Base-by-base conservation (phyloP, 2,888 invertebrate genomes). In the Elysia crispata region DNA sequence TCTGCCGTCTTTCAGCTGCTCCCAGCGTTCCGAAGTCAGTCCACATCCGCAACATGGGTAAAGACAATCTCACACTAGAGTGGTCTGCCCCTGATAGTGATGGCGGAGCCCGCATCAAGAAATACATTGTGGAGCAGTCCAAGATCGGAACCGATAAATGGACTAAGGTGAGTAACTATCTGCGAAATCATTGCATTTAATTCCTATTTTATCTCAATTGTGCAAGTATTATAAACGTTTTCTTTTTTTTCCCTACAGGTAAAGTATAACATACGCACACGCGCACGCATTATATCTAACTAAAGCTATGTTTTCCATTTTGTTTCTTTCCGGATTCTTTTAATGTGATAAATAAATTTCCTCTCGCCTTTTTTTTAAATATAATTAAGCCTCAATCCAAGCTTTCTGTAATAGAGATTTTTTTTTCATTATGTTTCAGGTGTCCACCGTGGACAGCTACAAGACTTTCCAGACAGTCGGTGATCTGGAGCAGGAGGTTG, bases 11-110 rank as follows among this genome's bases (percentile, higher is more conserved):
- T 54, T 13, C 78, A 90, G 90, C 85, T 85, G 86, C 82, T 1
- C 89, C 91, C 69, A 85, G 86, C 66, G 83, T 87, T 77, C 90
- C 91, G 33, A 83, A 85, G 73, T 86, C 86, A 67, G 80, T 90
- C 54, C 78, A 77, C 64, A 86, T 88, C 18, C 86, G 85, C 13
- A 84, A 87, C 28, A 85, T 89, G 1, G 82, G 83, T 33, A 85
- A 86, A 73, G 87, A 88, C 49, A 83, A 85, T 23, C 84, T 86
- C 33, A 87, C 86, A 25, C 76, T 91, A 41, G 87, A 88, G 78
- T 93, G 93, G 93, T 87, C 87, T 28, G 85, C 91, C n/a, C 92
- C 93, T 20, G 78, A 85, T 13, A 87, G 89, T 74, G 88, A 90
- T 83, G 91, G 91, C 69, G 91, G 91, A 3, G 85, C 89, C 18